phyloP scores from a whole-genome alignment of 1,140 invertebrate genomes.

The Anadara kagoshimensis region DNA sequence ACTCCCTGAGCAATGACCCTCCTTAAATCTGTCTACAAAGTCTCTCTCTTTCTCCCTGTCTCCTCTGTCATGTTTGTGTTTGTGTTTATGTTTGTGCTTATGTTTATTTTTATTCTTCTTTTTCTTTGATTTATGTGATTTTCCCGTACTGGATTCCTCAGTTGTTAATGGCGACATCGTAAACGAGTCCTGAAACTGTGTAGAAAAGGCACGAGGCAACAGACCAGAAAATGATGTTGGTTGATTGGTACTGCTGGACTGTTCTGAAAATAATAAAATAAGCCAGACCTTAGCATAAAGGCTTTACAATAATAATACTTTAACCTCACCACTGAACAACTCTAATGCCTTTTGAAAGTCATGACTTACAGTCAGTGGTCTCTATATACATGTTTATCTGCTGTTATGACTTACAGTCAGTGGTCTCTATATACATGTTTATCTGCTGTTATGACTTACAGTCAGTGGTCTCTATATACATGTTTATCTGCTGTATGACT shows the following conservation, averaged over 20 bases:
- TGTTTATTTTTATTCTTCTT: constrained; percentile 78
- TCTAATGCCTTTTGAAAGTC: background rate
- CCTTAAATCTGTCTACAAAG: constrained; percentile 35
- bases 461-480: too few species aligned
- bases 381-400: too few species aligned
- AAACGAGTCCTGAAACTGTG: background rate
- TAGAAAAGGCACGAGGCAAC: constrained; percentile 20
- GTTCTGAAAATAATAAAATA: background rate
- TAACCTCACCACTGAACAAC: background rate
- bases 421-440: too few species aligned
- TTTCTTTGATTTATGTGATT: constrained; percentile 73
- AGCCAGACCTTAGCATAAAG: background rate
- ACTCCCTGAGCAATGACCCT: constrained; percentile 32
- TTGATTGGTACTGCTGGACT: constrained; percentile 1
- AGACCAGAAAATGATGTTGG: constrained; percentile 47
- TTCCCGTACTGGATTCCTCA: constrained; percentile 11
- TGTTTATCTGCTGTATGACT: too few species aligned
- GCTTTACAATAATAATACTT: too few species aligned
- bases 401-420: too few species aligned
- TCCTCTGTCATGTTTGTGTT: constrained; percentile 65
- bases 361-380: background rate
- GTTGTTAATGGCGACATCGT: background rate
- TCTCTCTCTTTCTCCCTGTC: constrained; percentile 42
- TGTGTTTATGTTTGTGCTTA: constrained; percentile 74
- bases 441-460: too few species aligned